A percentile compares a stretch with the other conserved stretches of the same genome.
These are phyloP conservation scores for Xenopus petersii DNA, from an alignment of 2,797 vertebrate species.

Conservation along the genomic window DNA sequence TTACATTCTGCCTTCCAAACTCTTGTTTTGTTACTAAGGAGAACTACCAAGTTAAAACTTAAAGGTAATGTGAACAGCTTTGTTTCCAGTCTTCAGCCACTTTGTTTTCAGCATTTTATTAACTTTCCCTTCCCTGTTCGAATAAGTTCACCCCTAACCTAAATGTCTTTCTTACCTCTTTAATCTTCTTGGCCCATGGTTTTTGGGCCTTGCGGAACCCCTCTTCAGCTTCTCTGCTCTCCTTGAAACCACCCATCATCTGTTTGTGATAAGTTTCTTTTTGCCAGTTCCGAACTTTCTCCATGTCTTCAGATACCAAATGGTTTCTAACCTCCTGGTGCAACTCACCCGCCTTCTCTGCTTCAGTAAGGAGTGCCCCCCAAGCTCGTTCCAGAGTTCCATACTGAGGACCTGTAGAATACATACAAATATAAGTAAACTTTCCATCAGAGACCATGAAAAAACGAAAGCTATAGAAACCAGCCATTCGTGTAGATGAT, in stretches of 20 bases:
- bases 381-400: constrained; percentile 91
- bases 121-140: no score
- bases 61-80: no score
- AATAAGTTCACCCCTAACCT: no score
- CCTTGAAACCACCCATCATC: constrained; percentile 98
- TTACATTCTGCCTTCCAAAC: no score
- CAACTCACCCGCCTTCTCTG: constrained; percentile 92
- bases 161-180: constrained; percentile 75
- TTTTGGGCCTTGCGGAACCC: constrained; percentile 96
- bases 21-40: no score
- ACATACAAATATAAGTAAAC: neutral
- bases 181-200: constrained; percentile 96
- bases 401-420: constrained; percentile 86
- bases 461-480: no score
- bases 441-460: no score
- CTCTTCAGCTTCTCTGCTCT: constrained; percentile 94
- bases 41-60: no score
- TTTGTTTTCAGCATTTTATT: no score
- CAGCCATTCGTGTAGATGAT: no score
- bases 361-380: constrained; percentile 85
- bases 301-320: constrained; percentile 84
- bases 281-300: constrained; percentile 98
- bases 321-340: constrained; percentile 90
- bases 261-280: constrained; percentile 97
- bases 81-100: no score